Base-by-base conservation (phyloP, 2,888 invertebrate species). In the Hydriomena furcata region DNA sequence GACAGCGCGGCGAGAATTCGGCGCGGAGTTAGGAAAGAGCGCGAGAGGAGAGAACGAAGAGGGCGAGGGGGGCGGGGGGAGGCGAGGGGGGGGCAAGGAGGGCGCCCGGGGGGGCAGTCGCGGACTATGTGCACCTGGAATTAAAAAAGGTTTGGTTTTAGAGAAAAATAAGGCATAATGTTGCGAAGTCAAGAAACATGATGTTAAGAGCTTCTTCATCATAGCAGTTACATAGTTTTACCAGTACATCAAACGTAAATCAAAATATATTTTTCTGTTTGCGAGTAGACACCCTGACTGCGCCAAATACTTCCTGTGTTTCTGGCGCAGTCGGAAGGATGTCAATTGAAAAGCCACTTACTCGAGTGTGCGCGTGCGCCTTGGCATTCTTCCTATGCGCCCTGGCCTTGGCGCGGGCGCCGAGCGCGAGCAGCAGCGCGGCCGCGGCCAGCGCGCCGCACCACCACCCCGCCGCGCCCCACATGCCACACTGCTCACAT, bases 401-500 rank as follows among this genome's bases (percentile, higher is more conserved):
- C 23, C 56, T 38, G 7, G 32, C 28, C 62, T 81, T 76, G 68
- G 84, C 80, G 72, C 76, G 76, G 62, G 74, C 71, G 58, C 76
- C 79, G 65, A 84, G 79, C 70, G 69, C 69, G 61, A 76, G 68
- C 70, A 82, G 73, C 64, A 78, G 73, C 72, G 81, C 82, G 66
- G 68, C 73, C 55, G 82, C 85, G 62, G 84, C 85, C 72, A 79
- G 75, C 77, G 82, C 85, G 72, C 84, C 85, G 78, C 82, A 77
- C 79, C 81, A 79, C 82, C 79, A 76, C 62, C 86, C 80, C 76
- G 79, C 84, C 79, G 72, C 75, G 76, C 77, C 79, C 83, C 85
- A 85, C 87, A 84, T 86, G 65, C 74, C 86, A 60, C 71, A 52
- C 37, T 56, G 59, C 73, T 86, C 85, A 87, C 88, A 87, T 87